phyloP scores from a whole-genome alignment of 2,888 invertebrate species.

The Archaeoteleia sp. region DNA sequence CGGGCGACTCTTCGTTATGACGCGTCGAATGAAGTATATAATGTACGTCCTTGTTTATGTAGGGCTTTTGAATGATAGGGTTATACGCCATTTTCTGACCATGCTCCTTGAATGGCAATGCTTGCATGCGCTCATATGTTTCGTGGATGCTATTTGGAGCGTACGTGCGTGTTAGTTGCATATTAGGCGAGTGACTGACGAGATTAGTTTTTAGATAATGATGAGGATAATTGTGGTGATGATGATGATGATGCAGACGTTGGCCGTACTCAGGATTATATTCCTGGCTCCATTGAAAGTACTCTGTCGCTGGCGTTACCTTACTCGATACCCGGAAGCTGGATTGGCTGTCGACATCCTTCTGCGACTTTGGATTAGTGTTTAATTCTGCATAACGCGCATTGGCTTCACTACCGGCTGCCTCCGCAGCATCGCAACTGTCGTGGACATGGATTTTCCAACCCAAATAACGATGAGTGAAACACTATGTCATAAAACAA shows the following conservation, averaged over 20 bases:
- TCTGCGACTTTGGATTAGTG: constrained; percentile 66
- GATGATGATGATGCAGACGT: constrained; percentile 59
- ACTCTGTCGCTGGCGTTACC: constrained; percentile 71
- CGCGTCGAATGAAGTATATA: constrained; percentile 19
- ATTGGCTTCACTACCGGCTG: constrained; percentile 77
- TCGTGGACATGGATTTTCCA: constrained; percentile 96
- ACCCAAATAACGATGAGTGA: constrained; percentile 93
- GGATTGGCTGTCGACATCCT: constrained; percentile 66
- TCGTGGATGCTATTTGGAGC: constrained; percentile 55
- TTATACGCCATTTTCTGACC: constrained; percentile 37
- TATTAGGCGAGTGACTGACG: constrained; percentile 31
- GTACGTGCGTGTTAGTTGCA: constrained; percentile 54
- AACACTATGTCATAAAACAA: constrained; percentile 81
- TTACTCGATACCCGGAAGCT: constrained; percentile 68
- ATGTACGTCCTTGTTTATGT: constrained; percentile 23
- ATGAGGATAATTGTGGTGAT: constrained; percentile 44
- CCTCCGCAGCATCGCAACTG: constrained; percentile 79
- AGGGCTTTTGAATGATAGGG: constrained; percentile 33
- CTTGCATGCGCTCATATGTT: constrained; percentile 60
- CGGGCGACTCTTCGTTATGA: constrained; percentile 31
- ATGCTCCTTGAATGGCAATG: constrained; percentile 48
- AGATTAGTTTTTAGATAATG: constrained; percentile 54
- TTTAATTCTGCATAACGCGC: constrained; percentile 77
- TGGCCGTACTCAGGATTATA: constrained; percentile 58
- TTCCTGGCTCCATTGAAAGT: constrained; percentile 63